Base-by-base conservation (phyloP, 2,797 vertebrate genomes). In the Sebastes diaconus region DNA sequence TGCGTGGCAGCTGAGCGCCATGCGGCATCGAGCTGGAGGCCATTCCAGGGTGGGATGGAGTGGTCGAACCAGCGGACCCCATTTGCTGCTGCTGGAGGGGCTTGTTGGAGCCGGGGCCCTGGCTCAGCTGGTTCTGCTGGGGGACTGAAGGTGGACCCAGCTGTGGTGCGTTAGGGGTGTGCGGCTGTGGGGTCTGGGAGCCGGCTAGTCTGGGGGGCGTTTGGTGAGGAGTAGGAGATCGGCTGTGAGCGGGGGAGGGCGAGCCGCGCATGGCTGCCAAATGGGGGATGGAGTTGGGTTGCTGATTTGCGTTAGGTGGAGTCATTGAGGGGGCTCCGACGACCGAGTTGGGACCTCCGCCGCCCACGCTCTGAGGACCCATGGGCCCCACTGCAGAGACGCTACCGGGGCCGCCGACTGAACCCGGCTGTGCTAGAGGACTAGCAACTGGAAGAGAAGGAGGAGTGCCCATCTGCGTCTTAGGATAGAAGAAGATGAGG, bases 161-260 rank as follows among this genome's bases (percentile, higher is more conserved):
- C 87, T 97, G 95, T 0, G 97, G 94, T 29, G 98, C 96, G 0
- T 96, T 97, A 10, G 98, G 98, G 29, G 98, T 98, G 84, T 98
- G 97, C 27, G 97, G 97, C 83, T 97, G 97, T 39, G 97, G 96
- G 0, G 97, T 97, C 69, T 97, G 97, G 6, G 96, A 96, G 22
- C 95, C 94, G n/a, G 97, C 92, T 86, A 97, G 94, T 80, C 95
- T 94, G 13, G 98, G 98, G 1, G 98, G 97, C 0, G 98, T 98
- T 85, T 97, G 97, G 91, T 98, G 98, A 84, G 98, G 98, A 4
- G 98, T 99, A 14, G 70, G 70, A 10, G 70, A 73, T 12, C 70
- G 70, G 85, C 97, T 99, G 68, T 97, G 98, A 80, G 97, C 98
- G 0, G 98, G 98, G 68, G 98, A 99, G n/a, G 98, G 98, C 30